phyloP scores from a whole-genome alignment of 2,888 invertebrate genomes.

The Cryptops parisi region DNA sequence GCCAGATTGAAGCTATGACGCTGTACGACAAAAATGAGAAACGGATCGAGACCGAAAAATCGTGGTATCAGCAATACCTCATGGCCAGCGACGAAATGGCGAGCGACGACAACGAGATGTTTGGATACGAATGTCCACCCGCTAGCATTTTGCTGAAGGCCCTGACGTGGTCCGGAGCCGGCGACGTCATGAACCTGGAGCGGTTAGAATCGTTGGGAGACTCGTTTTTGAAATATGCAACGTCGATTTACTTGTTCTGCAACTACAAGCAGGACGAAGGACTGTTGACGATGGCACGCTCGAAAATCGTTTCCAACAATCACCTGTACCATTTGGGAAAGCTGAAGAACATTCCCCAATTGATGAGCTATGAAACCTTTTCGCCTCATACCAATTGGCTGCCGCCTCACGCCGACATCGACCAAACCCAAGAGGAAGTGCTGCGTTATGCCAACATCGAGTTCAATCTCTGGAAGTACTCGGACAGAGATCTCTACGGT shows the following conservation, averaged over 20 bases:
- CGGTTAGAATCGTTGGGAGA: constrained; percentile 78
- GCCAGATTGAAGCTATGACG: too few relatives aligned
- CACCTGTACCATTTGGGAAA: constrained; percentile 66
- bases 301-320: constrained; percentile 59
- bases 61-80: too few relatives aligned
- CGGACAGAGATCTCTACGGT: neutral
- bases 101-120: constrained; percentile 19
- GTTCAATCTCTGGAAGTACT: constrained; percentile 11
- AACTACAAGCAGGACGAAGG: constrained; percentile 63
- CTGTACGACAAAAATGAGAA: constrained; percentile 34
- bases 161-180: constrained; percentile 52
- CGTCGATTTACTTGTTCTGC: constrained; percentile 55
- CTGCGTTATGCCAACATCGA: neutral
- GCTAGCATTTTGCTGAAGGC: constrained; percentile 35
- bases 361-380: constrained; percentile 44
- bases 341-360: constrained; percentile 41
- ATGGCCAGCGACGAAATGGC: constrained; percentile 10
- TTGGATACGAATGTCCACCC: constrained; percentile 6
- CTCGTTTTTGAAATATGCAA: constrained; percentile 66
- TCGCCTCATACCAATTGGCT: constrained; percentile 56
- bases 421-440: constrained; percentile 28
- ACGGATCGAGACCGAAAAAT: constrained; percentile 41
- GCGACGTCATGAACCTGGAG: constrained; percentile 65
- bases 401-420: constrained; percentile 57
- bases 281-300: constrained; percentile 55